These are phyloP conservation scores for Amiota mariae DNA, from an alignment of 2,888 invertebrate genomes.

Conservation along the genomic window DNA sequence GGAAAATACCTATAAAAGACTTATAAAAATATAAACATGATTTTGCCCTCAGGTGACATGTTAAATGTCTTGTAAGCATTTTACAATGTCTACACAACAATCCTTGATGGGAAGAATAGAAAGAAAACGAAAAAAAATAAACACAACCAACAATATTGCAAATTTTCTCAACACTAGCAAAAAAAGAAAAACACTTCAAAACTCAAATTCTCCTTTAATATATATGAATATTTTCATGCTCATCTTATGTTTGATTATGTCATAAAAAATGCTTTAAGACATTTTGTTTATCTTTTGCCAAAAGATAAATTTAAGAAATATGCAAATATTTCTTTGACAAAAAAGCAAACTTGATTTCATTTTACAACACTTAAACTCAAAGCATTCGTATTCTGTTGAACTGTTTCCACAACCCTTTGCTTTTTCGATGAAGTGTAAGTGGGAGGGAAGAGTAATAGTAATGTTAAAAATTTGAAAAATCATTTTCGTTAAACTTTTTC, in stretches of 20 bases:
- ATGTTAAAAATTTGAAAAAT: too few relatives aligned
- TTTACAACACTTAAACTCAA: constrained; percentile 18
- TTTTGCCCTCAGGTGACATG: constrained; percentile 65
- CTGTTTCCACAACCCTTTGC: too few relatives aligned
- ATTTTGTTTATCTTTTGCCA: constrained; percentile 43
- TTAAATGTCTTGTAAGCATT: constrained; percentile 66
- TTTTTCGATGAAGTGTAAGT: too few relatives aligned
- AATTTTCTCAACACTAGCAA: constrained; percentile 13
- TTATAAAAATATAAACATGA: constrained; percentile 26
- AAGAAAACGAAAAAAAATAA: constrained; percentile 20
- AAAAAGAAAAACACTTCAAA: constrained; percentile 35
- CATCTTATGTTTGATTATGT: constrained; percentile 2
- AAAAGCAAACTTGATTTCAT: constrained; percentile 8
- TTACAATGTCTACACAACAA: constrained; percentile 10
- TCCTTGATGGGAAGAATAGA: constrained; percentile 16
- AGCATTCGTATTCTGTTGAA: background rate
- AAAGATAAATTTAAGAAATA: constrained; percentile 65
- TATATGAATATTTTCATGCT: background rate
- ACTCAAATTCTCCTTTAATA: constrained; percentile 3
- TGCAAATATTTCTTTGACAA: constrained; percentile 52
- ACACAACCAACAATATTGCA: constrained; percentile 24
- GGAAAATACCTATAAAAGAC: too few relatives aligned
- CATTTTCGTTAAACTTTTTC: too few relatives aligned
- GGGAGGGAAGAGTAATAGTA: too few relatives aligned
- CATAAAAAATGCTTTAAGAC: constrained; percentile 18